Conservation (phyloP, 2,888 invertebrate species). For the Linnaemya tessellans region DNA sequence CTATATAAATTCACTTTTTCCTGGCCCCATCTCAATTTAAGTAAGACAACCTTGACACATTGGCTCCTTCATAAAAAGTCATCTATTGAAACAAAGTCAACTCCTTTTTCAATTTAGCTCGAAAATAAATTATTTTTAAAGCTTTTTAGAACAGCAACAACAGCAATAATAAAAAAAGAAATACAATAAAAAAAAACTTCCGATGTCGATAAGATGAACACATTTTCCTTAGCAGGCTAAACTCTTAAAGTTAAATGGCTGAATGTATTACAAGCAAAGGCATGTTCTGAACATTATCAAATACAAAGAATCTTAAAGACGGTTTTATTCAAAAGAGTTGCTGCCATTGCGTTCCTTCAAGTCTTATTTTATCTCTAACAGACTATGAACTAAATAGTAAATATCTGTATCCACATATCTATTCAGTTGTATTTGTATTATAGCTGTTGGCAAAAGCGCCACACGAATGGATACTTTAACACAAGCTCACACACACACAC, state of each 20-base stretch:
- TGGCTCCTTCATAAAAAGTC: slow-evolving; percentile 56
- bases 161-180: slow-evolving; percentile 18
- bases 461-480: slow-evolving; percentile 11
- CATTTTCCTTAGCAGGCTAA: slow-evolving; percentile 20
- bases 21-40: slow-evolving; percentile 8
- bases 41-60: slow-evolving; percentile 69
- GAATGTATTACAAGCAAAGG: slow-evolving; percentile 54
- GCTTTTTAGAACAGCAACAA: slow-evolving; percentile 18
- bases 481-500: background rate
- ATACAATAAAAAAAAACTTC: slow-evolving; percentile 53
- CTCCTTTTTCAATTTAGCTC: slow-evolving; percentile 70
- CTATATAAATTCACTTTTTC: slow-evolving; percentile 46
- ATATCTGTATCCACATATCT: slow-evolving; percentile 9
- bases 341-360: slow-evolving; percentile 41
- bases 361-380: slow-evolving; percentile 49
- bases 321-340: slow-evolving; percentile 67
- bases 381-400: slow-evolving; percentile 56
- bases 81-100: slow-evolving; percentile 45
- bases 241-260: slow-evolving; percentile 31
- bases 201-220: slow-evolving; percentile 56
- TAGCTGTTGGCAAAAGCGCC: slow-evolving; percentile 65
- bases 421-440: slow-evolving; percentile 22
- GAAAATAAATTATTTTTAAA: slow-evolving; percentile 65
- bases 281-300: slow-evolving; percentile 70
- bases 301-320: slow-evolving; percentile 64